These are phyloP conservation scores for Uromys caudimaculatus DNA, from an alignment of 2,797 vertebrate genomes.

Conservation along the genomic window DNA sequence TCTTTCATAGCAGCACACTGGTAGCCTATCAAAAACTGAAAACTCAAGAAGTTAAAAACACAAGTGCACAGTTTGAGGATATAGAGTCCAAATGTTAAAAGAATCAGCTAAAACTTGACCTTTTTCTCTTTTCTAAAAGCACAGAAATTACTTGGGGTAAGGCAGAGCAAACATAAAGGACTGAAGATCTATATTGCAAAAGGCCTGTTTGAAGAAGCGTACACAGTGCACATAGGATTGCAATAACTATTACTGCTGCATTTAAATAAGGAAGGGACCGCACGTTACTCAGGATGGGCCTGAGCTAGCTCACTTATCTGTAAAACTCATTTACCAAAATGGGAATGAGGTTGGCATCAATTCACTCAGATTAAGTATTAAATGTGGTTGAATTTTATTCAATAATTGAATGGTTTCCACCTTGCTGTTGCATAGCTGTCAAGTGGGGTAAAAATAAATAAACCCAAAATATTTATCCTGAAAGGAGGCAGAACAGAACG, in stretches of 20 bases:
- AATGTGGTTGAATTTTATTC: constrained; percentile 64
- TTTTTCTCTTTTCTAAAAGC: neutral
- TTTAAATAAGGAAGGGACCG: constrained; percentile 33
- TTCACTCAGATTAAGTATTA: constrained; percentile 60
- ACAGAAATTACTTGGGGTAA: neutral
- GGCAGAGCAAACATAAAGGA: neutral
- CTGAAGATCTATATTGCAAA: neutral
- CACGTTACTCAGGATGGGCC: no score
- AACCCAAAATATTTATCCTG: constrained; percentile 75
- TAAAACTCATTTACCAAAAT: constrained; percentile 46
- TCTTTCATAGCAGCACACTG: neutral
- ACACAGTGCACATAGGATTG: neutral
- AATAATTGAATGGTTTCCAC: constrained; percentile 61
- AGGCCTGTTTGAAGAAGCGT: neutral
- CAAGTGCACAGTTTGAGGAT: neutral
- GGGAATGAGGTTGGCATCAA: constrained; percentile 19
- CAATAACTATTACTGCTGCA: neutral
- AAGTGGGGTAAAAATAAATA: constrained; percentile 54
- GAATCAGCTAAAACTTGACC: neutral
- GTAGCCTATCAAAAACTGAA: constrained; percentile 35
- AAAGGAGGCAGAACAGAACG: constrained; percentile 63
- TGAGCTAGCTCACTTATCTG: constrained; percentile 5
- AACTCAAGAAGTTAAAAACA: neutral
- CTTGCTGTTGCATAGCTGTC: neutral
- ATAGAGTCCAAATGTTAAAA: constrained; percentile 38